These are phyloP conservation scores for Chesias legatella DNA, from an alignment of 2,888 invertebrate species.

Conservation along the genomic window DNA sequence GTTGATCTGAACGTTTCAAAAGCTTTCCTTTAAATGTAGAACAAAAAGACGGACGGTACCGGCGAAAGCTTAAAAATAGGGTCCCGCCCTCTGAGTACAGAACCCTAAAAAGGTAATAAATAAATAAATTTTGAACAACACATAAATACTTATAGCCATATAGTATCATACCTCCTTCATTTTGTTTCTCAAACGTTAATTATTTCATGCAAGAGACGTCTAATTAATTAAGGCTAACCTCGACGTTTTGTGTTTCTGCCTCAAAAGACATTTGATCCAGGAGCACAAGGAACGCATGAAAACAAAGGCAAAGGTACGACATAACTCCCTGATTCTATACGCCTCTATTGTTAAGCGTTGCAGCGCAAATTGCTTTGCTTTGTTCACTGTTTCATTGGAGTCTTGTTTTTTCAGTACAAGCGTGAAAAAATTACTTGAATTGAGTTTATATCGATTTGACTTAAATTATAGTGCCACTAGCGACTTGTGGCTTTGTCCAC, in stretches of 20 bases:
- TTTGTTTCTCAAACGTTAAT: neutral
- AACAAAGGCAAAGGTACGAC: conserved; percentile 16
- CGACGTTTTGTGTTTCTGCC: conserved; percentile 9
- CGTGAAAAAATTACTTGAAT: conserved; percentile 1
- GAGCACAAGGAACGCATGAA: conserved; percentile 7
- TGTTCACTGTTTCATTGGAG: conserved; percentile 7
- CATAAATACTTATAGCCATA: too few species aligned
- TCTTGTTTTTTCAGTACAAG: too few species aligned
- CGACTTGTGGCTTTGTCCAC: too few species aligned
- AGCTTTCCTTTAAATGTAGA: too few species aligned
- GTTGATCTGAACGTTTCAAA: too few species aligned
- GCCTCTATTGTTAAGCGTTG: conserved; percentile 6
- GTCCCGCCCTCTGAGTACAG: too few species aligned
- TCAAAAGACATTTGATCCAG: conserved; percentile 17
- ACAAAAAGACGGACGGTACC: too few species aligned
- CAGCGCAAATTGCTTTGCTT: conserved; percentile 9
- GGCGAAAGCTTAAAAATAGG: too few species aligned
- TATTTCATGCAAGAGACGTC: conserved; percentile 21
- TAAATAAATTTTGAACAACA: too few species aligned
- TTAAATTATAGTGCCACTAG: too few species aligned
- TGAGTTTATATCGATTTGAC: neutral
- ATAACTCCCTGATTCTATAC: conserved; percentile 4
- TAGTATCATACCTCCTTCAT: too few species aligned
- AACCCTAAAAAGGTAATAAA: neutral
- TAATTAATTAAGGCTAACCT: conserved; percentile 22